Evolutionary conservation across 2,113 vertebrate genomes (phyloP), one percentile per base, ranked within the genome.

Genomic region (Trochalopteron elliotii): DNA sequence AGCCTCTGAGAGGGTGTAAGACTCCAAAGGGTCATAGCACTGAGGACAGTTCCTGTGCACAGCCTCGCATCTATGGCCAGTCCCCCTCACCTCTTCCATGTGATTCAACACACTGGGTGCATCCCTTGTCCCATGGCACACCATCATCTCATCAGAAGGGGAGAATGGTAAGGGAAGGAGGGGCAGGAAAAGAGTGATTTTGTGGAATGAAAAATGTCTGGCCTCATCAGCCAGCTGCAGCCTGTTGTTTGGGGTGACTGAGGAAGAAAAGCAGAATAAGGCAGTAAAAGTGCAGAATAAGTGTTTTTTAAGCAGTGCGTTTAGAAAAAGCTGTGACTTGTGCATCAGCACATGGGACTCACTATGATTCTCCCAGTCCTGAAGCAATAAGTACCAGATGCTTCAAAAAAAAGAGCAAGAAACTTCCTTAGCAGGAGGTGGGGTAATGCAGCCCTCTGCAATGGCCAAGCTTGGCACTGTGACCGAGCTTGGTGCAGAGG

Each of bases 41-140:
- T 27, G 37, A 23, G 45, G 35, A 42, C 39, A 68, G 56, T 17
- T 90, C 49, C 25, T 52, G 49, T 50, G 27, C 57, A 68, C 49
- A 72, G 65, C 56, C 52, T 55, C 2, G 3, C 14, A 23, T 27
- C 47, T 4, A 0, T 74, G 30, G 5, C 20, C 0, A 7, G 20
- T 78, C 23, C 14, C 9, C 4, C 6, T 67, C 33, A 7, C 9
- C 23, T 10, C 7, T 67, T 21, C 44, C 4, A 6, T 37, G 57
- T 0, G 5, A 30, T 79, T 82, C 71, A 82, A 79, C 10, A 3
- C 21, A 13, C 11, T 0, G 2, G 5, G 14, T 68, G 27, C 49
- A 56, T 72, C 27, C 27, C 27, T 63, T 33, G 30, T 52, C 27
- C 65, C 33, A 2, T n/a, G 17, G n/a, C 35, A 90, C 16, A 35